phyloP scores from a whole-genome alignment of 2,113 vertebrate genomes.

The Phrynocephalus versicolor region DNA sequence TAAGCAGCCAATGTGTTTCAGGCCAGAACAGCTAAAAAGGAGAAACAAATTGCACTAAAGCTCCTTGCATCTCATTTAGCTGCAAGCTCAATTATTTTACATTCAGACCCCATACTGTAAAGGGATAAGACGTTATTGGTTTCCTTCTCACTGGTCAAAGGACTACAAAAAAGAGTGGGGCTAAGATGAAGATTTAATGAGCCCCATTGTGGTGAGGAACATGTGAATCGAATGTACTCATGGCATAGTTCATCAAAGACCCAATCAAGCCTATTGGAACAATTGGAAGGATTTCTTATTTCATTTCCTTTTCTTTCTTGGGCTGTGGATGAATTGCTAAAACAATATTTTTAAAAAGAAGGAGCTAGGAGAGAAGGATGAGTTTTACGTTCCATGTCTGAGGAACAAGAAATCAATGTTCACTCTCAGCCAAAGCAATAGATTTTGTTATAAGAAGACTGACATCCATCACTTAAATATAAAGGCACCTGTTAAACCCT shows the following conservation, averaged over 20 bases:
- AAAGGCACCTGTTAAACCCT: background rate
- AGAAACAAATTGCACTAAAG: constrained; percentile 6
- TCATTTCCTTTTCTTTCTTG: background rate
- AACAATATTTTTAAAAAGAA: constrained; percentile 3
- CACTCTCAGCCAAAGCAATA: background rate
- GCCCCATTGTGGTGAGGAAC: background rate
- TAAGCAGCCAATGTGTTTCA: background rate
- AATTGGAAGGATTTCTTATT: constrained; percentile 18
- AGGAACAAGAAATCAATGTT: constrained; percentile 26
- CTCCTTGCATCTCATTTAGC: constrained; percentile 21
- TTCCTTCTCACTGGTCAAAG: constrained; percentile 19
- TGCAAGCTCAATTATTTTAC: constrained; percentile 6
- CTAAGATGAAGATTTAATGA: background rate
- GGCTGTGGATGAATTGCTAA: constrained; percentile 30
- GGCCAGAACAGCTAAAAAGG: background rate
- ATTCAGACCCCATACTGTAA: constrained; percentile 4
- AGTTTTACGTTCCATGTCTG: constrained; percentile 7
- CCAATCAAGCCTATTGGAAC: constrained; percentile 14
- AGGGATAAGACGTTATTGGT: constrained; percentile 13
- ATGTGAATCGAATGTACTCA: background rate
- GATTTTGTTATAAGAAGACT: constrained; percentile 2
- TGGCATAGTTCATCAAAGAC: constrained; percentile 3
- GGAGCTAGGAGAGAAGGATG: background rate
- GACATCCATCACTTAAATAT: constrained; percentile 35
- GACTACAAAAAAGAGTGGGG: background rate